Base-by-base conservation (phyloP, 1,140 invertebrate genomes). In the Bombyx mandarina region DNA sequence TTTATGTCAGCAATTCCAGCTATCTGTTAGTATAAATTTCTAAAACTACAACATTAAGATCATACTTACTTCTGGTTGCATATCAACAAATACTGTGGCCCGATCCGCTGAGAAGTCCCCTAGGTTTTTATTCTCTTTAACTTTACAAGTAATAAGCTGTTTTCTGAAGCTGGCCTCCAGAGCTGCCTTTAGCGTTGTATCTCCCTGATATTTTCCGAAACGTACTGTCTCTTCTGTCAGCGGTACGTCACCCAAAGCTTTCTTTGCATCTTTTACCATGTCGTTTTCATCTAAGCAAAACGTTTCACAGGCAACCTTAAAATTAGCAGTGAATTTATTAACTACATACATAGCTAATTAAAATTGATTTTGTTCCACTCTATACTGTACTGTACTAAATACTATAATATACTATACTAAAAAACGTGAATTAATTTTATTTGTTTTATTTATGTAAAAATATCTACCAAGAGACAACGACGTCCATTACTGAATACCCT, bases 221-320 rank as follows among this genome's bases (percentile, higher is more conserved):
- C 95, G 90, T 7, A 97, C 94, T 45, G 93, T 95, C 54, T 94
- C 91, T 51, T 93, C 91, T 7, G 94, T 93, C 52, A 93, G 79
- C 51, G 91, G 92, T 67, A 97, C 93, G n/a, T 91, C 92, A 51
- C 93, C 92, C 48, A 98, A 86, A 0, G 94, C 92, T 55, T 94
- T 91, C 9, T 93, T 93, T 1, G 95, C 95, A 75, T 96, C 95
- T 43, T 92, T 89, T 35, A 97, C 90, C 60, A 93, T 95, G 57
- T 96, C 95, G 58, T 97, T 95, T 63, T 97, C 95, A 70, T 97
- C 96, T 61, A 98, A 87, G 75, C 97, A 98, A 80, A 98, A 99
- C 1, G 96, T 95, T 74, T 98, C 97, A 75, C 96, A 98, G 0
- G 97, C 94, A 12, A 95, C 91, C 96, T 97, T 60, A 63, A 72